These are phyloP conservation scores for Tetheella fluctuosa DNA, from an alignment of 2,888 invertebrate species.

Conservation along the genomic window DNA sequence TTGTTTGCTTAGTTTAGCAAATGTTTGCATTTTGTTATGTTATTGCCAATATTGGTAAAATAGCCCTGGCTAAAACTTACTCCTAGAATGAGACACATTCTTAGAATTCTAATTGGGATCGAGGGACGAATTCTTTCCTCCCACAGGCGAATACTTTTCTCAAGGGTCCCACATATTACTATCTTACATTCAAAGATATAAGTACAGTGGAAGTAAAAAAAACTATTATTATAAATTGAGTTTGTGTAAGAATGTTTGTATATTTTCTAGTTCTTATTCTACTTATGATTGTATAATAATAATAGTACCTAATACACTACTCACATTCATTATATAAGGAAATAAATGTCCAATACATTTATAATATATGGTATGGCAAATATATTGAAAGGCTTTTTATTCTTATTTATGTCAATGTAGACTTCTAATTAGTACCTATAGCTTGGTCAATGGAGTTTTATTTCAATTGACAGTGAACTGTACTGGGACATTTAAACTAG, in stretches of 20 bases:
- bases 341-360: constrained; percentile 1
- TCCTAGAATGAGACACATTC: constrained; percentile 25
- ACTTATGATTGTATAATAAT: neutral
- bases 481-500: constrained; percentile 46
- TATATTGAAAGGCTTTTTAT: neutral
- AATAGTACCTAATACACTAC: too few relatives aligned
- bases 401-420: constrained; percentile 14
- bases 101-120: constrained; percentile 6
- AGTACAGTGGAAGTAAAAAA: neutral
- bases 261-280: too few relatives aligned
- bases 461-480: constrained; percentile 39
- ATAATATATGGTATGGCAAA: too few relatives aligned
- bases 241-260: neutral
- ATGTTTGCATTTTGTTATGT: constrained; percentile 37
- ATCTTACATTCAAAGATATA: neutral
- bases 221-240: neutral
- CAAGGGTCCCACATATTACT: neutral
- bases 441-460: constrained; percentile 25
- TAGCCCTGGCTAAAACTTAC: constrained; percentile 29
- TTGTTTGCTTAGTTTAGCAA: constrained; percentile 57
- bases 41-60: constrained; percentile 43
- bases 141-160: neutral
- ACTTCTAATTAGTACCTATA: constrained; percentile 24
- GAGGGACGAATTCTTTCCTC: neutral
- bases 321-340: too few relatives aligned